Evolutionary conservation across 2,113 vertebrate species (phyloP).

Genomic region (Chloropsis cyanopogon): DNA sequence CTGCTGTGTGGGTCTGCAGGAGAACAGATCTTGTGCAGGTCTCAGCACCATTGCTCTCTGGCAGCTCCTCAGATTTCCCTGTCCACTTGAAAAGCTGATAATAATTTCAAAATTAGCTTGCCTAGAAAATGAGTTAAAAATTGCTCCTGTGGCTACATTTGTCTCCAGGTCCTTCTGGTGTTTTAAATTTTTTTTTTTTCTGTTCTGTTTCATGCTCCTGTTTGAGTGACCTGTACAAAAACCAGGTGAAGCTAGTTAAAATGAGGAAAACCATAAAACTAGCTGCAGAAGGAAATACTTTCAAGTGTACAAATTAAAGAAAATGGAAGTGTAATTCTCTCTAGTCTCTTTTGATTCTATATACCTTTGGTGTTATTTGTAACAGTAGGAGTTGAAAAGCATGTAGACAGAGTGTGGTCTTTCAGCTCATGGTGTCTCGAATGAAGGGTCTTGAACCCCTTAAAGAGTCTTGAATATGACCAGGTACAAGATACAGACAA

Average conservation of each 20-base stretch:
- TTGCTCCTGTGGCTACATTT: not conserved
- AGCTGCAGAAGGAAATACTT: not conserved
- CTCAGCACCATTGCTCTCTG: not conserved
- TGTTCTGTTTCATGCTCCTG: not conserved
- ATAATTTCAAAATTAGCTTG: not conserved
- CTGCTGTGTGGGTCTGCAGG: not conserved
- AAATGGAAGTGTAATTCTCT: not conserved
- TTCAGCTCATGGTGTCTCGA: not conserved
- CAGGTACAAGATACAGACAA: not conserved
- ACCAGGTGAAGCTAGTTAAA: not conserved
- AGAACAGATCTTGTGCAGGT: not conserved
- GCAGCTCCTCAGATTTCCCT: not conserved
- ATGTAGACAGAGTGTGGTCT: not conserved
- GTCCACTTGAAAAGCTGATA: not conserved
- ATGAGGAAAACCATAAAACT: not conserved
- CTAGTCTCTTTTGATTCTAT: not conserved
- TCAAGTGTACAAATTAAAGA: not conserved
- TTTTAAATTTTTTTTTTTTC: not conserved
- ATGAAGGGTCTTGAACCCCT: not conserved
- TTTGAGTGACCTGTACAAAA: not conserved
- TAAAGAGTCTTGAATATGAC: not conserved
- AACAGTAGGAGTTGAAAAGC: not conserved
- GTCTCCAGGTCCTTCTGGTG: not conserved
- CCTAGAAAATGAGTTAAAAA: not conserved
- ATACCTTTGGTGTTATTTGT: not conserved